phyloP scores from a whole-genome alignment of 2,797 vertebrate genomes.

The Acrossocheilus wenchowensis region DNA sequence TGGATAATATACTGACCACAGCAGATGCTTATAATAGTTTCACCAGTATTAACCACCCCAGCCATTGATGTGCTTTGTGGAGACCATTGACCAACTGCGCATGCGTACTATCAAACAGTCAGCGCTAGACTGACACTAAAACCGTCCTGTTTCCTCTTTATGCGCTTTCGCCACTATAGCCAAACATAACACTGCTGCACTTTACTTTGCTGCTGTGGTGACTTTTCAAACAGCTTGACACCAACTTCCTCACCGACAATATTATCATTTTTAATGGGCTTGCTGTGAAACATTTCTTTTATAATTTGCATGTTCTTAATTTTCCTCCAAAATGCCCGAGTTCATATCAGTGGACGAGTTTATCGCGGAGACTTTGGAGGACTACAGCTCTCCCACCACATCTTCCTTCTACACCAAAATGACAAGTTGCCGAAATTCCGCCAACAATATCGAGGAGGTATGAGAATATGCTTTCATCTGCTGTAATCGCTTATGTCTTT shows the following conservation, averaged over 20 bases:
- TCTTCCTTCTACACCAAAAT: conserved; percentile 69
- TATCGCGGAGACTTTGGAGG: conserved; percentile 69
- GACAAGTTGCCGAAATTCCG: conserved; percentile 69
- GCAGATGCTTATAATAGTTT: conserved; percentile 10
- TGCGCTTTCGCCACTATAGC: conserved; percentile 28
- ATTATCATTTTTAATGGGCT: conserved; percentile 22
- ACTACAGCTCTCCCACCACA: conserved; percentile 73
- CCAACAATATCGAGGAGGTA: conserved; percentile 69
- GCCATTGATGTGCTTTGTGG: conserved; percentile 25
- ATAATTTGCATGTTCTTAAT: not conserved
- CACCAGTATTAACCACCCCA: not conserved
- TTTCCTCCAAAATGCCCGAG: conserved; percentile 63
- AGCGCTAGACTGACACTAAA: conserved; percentile 31
- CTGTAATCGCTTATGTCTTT: not conserved
- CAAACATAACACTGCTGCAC: conserved; percentile 37
- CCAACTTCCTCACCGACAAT: not conserved
- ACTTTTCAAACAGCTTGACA: conserved; percentile 22
- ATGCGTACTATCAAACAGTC: conserved; percentile 47
- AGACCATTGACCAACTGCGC: conserved; percentile 25
- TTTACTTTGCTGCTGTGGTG: conserved; percentile 1
- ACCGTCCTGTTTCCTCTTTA: conserved; percentile 47
- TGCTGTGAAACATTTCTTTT: not conserved
- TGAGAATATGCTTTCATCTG: not conserved
- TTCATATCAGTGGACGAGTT: conserved; percentile 72
- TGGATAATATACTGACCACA: not conserved